phyloP scores from a whole-genome alignment of 2,113 vertebrate species.

The Smithornis capensis region DNA sequence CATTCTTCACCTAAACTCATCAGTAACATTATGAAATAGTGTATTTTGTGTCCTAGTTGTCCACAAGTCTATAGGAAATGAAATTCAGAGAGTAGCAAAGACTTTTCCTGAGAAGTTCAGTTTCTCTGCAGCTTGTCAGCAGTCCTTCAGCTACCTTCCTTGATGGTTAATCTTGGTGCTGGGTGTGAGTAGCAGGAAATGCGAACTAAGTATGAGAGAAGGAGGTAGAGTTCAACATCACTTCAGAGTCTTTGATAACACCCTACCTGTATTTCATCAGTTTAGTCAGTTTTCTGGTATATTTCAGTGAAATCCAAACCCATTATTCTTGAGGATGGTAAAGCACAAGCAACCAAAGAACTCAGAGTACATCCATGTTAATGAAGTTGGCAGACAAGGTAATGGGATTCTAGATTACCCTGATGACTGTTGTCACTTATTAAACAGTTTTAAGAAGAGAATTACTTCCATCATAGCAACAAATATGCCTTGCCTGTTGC shows the following conservation, averaged over 20 bases:
- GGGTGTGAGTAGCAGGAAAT: not conserved
- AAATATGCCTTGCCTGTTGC: not conserved
- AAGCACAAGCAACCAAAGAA: not conserved
- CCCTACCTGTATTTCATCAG: not conserved
- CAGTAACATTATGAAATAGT: not conserved
- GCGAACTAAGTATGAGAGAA: not conserved
- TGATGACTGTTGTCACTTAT: not conserved
- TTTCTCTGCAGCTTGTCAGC: not conserved
- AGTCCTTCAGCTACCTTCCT: not conserved
- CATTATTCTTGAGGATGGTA: not conserved
- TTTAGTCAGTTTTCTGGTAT: not conserved
- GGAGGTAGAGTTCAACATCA: not conserved
- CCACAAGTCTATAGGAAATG: not conserved
- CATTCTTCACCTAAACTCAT: not conserved
- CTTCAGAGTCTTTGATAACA: not conserved
- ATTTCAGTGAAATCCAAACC: not conserved
- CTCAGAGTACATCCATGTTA: not conserved
- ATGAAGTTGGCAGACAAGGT: not conserved
- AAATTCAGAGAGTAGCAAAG: not conserved
- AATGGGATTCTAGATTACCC: not conserved
- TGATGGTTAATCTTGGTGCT: not conserved
- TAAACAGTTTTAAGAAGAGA: not conserved
- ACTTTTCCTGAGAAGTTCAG: not conserved
- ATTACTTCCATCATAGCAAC: not conserved
- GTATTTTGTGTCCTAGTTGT: not conserved